Conservation (phyloP, 2,113 vertebrate species). For the Campylorhamphus procurvoides region DNA sequence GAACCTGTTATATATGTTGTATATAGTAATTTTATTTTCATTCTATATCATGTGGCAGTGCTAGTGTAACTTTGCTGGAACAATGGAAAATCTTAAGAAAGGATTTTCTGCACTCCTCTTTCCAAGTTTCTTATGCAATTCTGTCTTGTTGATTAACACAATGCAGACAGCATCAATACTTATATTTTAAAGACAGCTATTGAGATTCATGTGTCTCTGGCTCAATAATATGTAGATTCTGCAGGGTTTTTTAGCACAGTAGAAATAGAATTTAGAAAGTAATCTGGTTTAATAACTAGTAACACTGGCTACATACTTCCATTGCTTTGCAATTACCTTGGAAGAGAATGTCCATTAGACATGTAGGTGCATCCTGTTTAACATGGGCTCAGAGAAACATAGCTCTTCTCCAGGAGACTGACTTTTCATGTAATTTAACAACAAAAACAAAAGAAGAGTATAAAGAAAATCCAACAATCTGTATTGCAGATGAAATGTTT, state of each 20-base stretch:
- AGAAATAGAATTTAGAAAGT: not conserved
- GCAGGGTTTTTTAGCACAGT: rapidly evolving
- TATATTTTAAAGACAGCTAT: not conserved
- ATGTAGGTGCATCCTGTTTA: not conserved
- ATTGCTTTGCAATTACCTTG: not conserved
- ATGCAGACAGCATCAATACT: not conserved
- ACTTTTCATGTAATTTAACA: not conserved
- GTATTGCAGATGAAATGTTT: not conserved
- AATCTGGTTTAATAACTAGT: not conserved
- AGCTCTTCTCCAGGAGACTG: not conserved
- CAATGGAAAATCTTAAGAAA: not conserved
- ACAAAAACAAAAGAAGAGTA: not conserved
- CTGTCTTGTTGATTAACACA: not conserved
- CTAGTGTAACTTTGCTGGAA: not conserved
- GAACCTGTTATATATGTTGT: not conserved
- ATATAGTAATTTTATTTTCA: not conserved
- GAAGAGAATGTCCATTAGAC: not conserved
- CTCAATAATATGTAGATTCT: not conserved
- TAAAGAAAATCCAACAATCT: not conserved
- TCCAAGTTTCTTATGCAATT: not conserved
- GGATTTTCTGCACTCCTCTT: not conserved
- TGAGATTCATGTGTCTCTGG: not conserved
- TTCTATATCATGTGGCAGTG: rapidly evolving
- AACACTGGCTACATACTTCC: not conserved
- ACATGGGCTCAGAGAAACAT: not conserved